Percentiles rank a stretch among this genome's conserved stretches.
phyloP scores from a whole-genome alignment of 1,140 invertebrate genomes.

The Drosophila tsacasi region DNA sequence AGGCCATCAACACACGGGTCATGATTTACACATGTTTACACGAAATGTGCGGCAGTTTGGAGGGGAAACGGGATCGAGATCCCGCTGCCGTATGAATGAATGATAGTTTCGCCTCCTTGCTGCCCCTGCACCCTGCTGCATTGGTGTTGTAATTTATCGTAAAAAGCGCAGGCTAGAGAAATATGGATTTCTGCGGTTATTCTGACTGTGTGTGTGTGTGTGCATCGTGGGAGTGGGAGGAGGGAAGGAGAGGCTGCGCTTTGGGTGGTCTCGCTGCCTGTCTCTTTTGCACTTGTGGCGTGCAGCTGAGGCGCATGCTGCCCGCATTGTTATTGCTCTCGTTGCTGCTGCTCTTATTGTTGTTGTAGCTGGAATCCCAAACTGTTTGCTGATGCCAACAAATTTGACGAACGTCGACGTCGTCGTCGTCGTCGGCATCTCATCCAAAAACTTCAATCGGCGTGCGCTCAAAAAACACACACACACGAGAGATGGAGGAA shows the following conservation, averaged over 20 bases:
- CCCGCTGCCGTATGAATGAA: constrained; percentile 63
- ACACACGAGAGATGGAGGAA: constrained; percentile 9
- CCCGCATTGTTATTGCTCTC: constrained; percentile 37
- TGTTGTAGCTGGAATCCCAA: constrained; percentile 53
- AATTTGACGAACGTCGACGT: constrained; percentile 79
- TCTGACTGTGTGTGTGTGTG: background rate
- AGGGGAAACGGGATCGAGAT: constrained; percentile 16
- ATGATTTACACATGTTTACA: constrained; percentile 84
- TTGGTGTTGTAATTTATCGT: constrained; percentile 69
- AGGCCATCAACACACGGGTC: constrained; percentile 75
- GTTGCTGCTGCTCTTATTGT: constrained; percentile 18
- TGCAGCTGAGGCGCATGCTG: constrained; percentile 51
- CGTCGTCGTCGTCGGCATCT: constrained; percentile 62
- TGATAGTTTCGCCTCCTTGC: constrained; percentile 54
- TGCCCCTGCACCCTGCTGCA: constrained; percentile 5
- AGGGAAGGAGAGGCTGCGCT: constrained; percentile 16
- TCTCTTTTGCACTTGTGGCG: constrained; percentile 11
- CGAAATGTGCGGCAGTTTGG: constrained; percentile 33
- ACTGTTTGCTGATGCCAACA: constrained; percentile 83
- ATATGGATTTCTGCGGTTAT: constrained; percentile 76
- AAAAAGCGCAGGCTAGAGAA: constrained; percentile 71
- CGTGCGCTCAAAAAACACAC: constrained; percentile 38
- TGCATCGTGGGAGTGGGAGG: background rate
- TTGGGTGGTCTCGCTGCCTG: constrained; percentile 62
- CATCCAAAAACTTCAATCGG: constrained; percentile 79